Percentiles rank a stretch among this genome's conserved stretches.
These are phyloP conservation scores for Spheniscus mendiculus DNA, from an alignment of 2,113 vertebrate genomes.

Conservation along the genomic window DNA sequence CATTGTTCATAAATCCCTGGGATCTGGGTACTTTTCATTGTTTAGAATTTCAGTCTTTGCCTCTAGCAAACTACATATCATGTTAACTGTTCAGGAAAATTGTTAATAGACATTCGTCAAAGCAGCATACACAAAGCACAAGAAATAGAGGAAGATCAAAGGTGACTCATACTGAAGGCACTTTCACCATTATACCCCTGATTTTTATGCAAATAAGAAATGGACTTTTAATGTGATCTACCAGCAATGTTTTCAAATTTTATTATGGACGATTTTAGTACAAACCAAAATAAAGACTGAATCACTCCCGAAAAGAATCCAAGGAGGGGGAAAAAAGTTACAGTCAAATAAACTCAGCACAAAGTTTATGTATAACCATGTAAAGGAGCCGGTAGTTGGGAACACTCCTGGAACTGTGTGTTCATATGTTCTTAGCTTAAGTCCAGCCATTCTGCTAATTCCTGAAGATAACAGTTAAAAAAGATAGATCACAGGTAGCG, in stretches of 20 bases:
- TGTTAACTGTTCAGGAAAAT: background rate
- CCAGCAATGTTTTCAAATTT: background rate
- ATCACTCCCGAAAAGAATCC: background rate
- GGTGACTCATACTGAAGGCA: background rate
- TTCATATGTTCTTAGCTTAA: background rate
- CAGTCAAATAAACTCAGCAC: background rate
- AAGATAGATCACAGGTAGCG: fast-evolving
- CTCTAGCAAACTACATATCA: background rate
- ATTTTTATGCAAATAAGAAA: background rate
- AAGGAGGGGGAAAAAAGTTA: background rate
- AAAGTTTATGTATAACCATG: background rate
- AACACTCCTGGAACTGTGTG: background rate
- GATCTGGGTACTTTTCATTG: background rate
- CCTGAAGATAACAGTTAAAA: background rate
- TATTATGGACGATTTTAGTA: background rate
- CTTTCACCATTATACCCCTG: background rate
- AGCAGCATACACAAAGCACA: background rate
- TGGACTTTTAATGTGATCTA: background rate
- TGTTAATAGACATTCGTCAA: background rate
- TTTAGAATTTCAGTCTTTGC: background rate
- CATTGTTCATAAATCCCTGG: background rate
- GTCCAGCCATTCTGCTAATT: background rate
- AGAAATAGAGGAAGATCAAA: background rate
- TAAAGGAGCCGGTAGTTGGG: background rate
- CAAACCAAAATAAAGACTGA: background rate